A percentile compares a stretch with the other conserved stretches of the same genome.
Evolutionary conservation across 2,113 vertebrate species (phyloP).

Genomic region (Syngnathus scovelli): DNA sequence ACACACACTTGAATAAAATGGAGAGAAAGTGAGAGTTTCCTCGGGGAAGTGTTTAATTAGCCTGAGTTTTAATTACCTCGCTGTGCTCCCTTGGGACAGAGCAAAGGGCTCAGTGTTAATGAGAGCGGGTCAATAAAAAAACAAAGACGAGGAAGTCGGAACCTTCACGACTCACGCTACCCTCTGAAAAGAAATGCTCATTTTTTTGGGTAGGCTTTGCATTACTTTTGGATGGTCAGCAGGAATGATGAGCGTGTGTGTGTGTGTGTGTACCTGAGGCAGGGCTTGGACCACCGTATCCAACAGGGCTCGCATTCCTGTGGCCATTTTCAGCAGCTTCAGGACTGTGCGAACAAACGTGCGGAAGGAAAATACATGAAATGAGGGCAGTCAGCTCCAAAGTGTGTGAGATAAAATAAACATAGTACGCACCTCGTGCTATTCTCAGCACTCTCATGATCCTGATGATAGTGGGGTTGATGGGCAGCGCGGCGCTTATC

Average conservation of each 20-base stretch:
- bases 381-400: background rate
- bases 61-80: conserved; percentile 63
- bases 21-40: conserved; percentile 11
- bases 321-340: conserved; percentile 97
- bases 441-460: conserved; percentile 97
- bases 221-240: conserved; percentile 23
- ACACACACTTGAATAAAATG: background rate
- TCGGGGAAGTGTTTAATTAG: conserved; percentile 59
- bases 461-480: conserved; percentile 96
- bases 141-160: conserved; percentile 32
- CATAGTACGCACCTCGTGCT: conserved; percentile 75
- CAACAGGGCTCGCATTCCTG: conserved; percentile 91
- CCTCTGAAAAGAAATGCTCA: conserved; percentile 14
- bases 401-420: background rate
- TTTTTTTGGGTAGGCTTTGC: conserved; percentile 21
- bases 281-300: conserved; percentile 95
- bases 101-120: conserved; percentile 60
- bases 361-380: background rate
- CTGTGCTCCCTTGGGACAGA: conserved; percentile 48
- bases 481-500: conserved; percentile 91
- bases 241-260: background rate
- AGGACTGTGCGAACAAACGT: conserved; percentile 71
- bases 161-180: conserved; percentile 19
- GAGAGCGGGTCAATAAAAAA: conserved; percentile 59
- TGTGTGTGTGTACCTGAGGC: conserved; percentile 53